A percentile compares a stretch with the other conserved stretches of the same genome.
phyloP scores from a whole-genome alignment of 2,113 vertebrate genomes.

The Upupa epops region DNA sequence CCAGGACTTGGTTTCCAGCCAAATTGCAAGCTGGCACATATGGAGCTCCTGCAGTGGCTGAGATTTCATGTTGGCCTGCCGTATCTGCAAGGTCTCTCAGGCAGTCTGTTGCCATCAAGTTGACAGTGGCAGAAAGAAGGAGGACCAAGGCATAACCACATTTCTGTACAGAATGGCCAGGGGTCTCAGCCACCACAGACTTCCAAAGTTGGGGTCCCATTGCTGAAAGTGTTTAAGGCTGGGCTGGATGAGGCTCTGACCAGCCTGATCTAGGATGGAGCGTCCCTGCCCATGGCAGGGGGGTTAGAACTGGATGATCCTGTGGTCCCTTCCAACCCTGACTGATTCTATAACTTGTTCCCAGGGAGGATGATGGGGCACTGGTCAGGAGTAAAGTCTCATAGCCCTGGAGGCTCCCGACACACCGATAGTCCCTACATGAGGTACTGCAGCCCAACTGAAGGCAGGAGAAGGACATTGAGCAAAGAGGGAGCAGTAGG shows the following conservation, averaged over 20 bases:
- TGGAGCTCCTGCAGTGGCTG: rapidly evolving
- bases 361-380: too few species aligned
- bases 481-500: neutral
- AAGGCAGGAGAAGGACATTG: neutral
- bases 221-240: too few species aligned
- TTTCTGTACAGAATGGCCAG: neutral
- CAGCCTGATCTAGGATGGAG: too few species aligned
- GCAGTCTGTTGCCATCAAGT: neutral
- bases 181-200: neutral
- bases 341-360: too few species aligned
- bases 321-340: too few species aligned
- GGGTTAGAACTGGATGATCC: too few species aligned
- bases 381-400: neutral
- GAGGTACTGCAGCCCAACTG: neutral
- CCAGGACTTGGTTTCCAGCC: neutral
- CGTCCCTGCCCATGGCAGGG: too few species aligned
- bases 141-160: neutral
- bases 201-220: too few species aligned
- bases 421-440: neutral
- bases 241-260: too few species aligned
- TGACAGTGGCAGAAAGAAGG: neutral
- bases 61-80: neutral
- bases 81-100: neutral
- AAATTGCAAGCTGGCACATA: neutral
- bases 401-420: neutral